Evolutionary conservation across 1,140 invertebrate genomes (phyloP).

Genomic region (Lepidurus couesii): DNA sequence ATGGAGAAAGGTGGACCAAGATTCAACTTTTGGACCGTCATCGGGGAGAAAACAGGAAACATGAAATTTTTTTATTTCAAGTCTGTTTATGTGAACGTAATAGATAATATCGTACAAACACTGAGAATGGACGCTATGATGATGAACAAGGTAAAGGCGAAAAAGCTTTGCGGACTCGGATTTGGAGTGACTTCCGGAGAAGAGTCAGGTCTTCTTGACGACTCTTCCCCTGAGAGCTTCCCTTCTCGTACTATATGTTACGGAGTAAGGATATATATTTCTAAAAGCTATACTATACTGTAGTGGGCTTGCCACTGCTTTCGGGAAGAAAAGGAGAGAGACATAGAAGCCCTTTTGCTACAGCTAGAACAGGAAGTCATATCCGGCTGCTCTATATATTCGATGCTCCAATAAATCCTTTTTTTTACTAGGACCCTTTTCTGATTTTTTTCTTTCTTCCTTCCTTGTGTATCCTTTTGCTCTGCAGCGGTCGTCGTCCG

Average conservation of each 20-base stretch:
- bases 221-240: conserved; percentile 14
- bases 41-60: neutral
- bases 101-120: neutral
- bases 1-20: neutral
- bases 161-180: neutral
- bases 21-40: neutral
- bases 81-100: neutral
- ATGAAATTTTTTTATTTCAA: neutral
- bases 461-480: neutral
- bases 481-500: neutral
- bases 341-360: neutral
- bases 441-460: neutral
- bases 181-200: neutral
- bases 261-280: neutral
- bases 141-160: neutral
- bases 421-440: neutral
- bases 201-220: neutral
- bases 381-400: conserved; percentile 15
- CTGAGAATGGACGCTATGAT: neutral
- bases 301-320: neutral
- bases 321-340: neutral
- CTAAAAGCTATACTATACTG: neutral
- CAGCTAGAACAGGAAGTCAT: conserved; percentile 12
- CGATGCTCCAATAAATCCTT: conserved; percentile 9
- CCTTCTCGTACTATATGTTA: neutral